A percentile compares a stretch with the other conserved stretches of the same genome.
Conservation (phyloP, 1,140 invertebrate genomes). For the Colletes gigas region DNA sequence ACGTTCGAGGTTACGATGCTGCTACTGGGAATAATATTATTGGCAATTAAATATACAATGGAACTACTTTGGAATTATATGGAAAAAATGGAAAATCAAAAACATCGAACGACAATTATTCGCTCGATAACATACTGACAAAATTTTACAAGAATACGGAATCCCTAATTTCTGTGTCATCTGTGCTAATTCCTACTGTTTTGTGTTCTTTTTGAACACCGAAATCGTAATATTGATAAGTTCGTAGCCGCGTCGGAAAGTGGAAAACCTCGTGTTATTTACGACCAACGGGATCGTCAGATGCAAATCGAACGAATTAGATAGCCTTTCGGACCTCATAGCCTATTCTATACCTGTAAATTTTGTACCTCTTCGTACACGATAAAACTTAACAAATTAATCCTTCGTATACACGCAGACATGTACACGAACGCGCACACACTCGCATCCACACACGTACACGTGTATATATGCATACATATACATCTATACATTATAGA, state of each 20-base stretch:
- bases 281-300: conserved; percentile 31
- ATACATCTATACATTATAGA: conserved; percentile 51
- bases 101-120: no score
- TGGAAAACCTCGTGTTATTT: not conserved
- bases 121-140: no score
- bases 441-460: not conserved
- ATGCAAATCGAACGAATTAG: conserved; percentile 59
- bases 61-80: not conserved
- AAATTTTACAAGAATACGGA: no score
- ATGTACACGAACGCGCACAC: conserved; percentile 21
- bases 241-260: not conserved
- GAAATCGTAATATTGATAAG: not conserved
- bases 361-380: conserved; percentile 73
- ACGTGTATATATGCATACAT: conserved; percentile 46
- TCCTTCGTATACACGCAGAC: conserved; percentile 49
- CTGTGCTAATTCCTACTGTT: no score
- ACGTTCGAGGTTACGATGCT: not conserved
- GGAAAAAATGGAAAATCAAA: no score
- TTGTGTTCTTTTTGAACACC: no score
- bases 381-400: conserved; percentile 51
- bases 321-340: conserved; percentile 69
- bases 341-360: conserved; percentile 69
- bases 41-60: not conserved
- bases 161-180: no score
- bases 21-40: not conserved